Percentiles rank a stretch among this genome's conserved stretches.
These are phyloP conservation scores for Leptothorax acervorum DNA, from an alignment of 2,888 invertebrate species.

Conservation along the genomic window DNA sequence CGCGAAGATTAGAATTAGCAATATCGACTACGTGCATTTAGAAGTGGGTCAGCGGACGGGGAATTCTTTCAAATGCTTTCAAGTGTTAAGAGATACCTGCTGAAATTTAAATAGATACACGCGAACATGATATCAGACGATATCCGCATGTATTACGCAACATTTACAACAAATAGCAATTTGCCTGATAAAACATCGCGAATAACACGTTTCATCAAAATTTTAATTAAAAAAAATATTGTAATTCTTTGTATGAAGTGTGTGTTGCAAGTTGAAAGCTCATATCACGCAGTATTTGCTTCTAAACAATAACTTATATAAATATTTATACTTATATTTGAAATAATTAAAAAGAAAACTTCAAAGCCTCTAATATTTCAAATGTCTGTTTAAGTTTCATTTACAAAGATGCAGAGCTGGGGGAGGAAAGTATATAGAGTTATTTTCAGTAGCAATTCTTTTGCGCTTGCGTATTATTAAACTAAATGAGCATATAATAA, in stretches of 20 bases:
- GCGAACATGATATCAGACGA: not conserved
- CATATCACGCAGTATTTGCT: not conserved
- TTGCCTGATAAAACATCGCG: slow-evolving; percentile 4
- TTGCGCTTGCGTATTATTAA: not conserved
- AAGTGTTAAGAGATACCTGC: slow-evolving; percentile 19
- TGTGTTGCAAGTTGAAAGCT: not conserved
- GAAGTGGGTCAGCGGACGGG: not conserved
- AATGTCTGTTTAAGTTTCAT: not conserved
- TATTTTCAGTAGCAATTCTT: not conserved
- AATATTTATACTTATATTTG: too few relatives aligned
- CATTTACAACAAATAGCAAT: slow-evolving; percentile 27
- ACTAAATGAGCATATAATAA: not conserved
- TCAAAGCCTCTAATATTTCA: not conserved
- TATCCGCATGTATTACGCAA: not conserved
- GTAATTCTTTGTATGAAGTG: not conserved
- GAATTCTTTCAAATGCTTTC: slow-evolving; percentile 14
- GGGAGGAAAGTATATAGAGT: not conserved
- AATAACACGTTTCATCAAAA: slow-evolving; percentile 12
- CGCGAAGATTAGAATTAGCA: not conserved
- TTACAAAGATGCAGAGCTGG: not conserved
- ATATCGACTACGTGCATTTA: not conserved
- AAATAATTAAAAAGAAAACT: not conserved
- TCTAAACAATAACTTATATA: not conserved
- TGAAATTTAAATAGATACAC: slow-evolving; percentile 12
- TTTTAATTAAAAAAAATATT: slow-evolving; percentile 38